These are phyloP conservation scores for Neosilurus hyrtlii DNA, from an alignment of 2,797 vertebrate species.

Conservation along the genomic window DNA sequence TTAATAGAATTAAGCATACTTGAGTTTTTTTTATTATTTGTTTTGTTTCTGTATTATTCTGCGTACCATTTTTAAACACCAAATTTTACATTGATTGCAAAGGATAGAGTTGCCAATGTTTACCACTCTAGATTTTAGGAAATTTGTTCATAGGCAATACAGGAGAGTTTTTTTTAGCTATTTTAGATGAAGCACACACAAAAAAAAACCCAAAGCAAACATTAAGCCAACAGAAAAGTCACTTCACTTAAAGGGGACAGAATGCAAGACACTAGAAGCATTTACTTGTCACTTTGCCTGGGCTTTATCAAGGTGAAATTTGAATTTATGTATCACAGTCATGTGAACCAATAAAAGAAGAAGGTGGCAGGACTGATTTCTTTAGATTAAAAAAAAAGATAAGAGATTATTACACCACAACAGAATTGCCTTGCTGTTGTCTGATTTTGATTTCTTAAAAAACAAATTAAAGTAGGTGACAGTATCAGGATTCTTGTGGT, in stretches of 20 bases:
- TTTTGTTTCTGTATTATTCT: background rate
- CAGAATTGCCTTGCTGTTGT: background rate
- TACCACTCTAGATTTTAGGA: background rate
- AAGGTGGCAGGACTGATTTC: background rate
- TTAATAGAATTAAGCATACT: background rate
- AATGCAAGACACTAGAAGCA: background rate
- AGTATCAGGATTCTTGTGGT: background rate
- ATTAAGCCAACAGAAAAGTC: background rate
- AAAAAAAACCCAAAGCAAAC: background rate
- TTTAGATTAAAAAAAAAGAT: background rate
- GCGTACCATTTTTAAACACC: background rate
- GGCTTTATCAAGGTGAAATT: background rate
- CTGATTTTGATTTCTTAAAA: background rate
- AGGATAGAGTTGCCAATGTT: background rate
- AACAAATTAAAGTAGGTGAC: background rate
- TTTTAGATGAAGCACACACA: background rate
- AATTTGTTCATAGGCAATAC: background rate
- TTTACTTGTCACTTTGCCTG: background rate
- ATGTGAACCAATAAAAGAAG: background rate
- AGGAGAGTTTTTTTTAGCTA: background rate
- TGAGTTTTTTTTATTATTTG: background rate
- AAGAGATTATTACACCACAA: background rate
- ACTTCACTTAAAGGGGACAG: background rate
- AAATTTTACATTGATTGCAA: background rate
- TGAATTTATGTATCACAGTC: background rate